phyloP scores from a whole-genome alignment of 2,888 invertebrate species.

The Bhutanitis thaidina region DNA sequence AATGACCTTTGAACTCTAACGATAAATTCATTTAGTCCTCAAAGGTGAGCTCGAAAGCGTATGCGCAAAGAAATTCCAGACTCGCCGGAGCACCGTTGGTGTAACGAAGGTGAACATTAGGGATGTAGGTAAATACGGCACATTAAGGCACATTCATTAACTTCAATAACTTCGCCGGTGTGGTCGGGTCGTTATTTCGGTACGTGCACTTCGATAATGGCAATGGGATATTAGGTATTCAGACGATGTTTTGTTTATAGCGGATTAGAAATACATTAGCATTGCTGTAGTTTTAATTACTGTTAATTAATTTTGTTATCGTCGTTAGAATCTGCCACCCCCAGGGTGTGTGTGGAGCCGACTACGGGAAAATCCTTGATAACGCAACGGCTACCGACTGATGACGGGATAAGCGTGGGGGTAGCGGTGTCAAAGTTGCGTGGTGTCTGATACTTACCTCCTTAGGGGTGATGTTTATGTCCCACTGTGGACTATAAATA shows the following conservation, averaged over 20 bases:
- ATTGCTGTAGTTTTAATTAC: too few species aligned
- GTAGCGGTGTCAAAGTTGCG: too few species aligned
- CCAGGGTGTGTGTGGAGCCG: too few species aligned
- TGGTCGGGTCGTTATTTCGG: background rate
- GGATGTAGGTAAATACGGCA: conserved; percentile 2
- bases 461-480: too few species aligned
- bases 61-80: background rate
- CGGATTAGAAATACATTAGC: background rate
- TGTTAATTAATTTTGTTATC: too few species aligned
- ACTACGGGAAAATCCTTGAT: too few species aligned
- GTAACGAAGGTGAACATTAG: conserved; percentile 1
- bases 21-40: background rate
- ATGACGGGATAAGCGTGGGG: too few species aligned
- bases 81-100: background rate
- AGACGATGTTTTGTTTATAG: background rate
- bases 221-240: background rate
- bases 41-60: background rate
- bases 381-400: too few species aligned
- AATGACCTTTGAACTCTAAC: background rate
- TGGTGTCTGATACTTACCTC: too few species aligned
- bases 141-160: conserved; percentile 11
- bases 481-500: too few species aligned
- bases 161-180: conserved; percentile 5
- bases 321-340: too few species aligned
- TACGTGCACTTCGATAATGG: conserved; percentile 8